Evolutionary conservation across 2,113 vertebrate genomes (phyloP), one percentile per base, ranked within the genome.

Genomic region (Sterna hirundo): DNA sequence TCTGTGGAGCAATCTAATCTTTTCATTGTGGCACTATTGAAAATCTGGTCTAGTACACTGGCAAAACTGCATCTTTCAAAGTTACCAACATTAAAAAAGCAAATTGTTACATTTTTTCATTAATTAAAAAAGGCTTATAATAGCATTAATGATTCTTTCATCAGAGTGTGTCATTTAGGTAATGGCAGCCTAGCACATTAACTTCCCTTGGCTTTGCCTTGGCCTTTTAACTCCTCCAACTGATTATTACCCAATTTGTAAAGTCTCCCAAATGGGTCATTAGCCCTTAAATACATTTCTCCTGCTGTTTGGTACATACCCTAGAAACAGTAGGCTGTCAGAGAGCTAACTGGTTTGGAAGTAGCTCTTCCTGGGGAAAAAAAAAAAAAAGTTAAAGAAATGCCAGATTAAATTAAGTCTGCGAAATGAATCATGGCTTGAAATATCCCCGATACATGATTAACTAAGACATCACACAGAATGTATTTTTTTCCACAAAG

Each of bases 281-380:
- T 92, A 97, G 46, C 21, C 86, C 62, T 92, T 95, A 90, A 94
- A 87, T 55, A 93, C 38, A 84, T 86, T 86, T 80, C 47, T 95
- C 88, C 92, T 91, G 88, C 92, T 94, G 83, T 82, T 90, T 91
- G 66, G 75, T 80, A 70, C 16, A 66, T 83, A 93, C 51, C 44
- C 44, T 36, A 74, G 83, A 66, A 86, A 80, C 69, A 93, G 78
- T 7, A 83, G 89, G 57, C 42, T 86, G n/a, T 44, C 60, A 72
- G 88, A 86, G 47, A 94, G 47, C 58, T 26, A 86, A 70, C 52
- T 72, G 42, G 55, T 44, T 77, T 74, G 11, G 23, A 83, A 95
- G 80, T 29, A 74, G 52, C 51, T 92, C 83, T 76, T 72, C 58
- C 34, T 52, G 38, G 4, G 20, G 47, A 22, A 6, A 15, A 7